Conservation (phyloP, 2,113 vertebrate genomes). For the Bothrops jararaca region DNA sequence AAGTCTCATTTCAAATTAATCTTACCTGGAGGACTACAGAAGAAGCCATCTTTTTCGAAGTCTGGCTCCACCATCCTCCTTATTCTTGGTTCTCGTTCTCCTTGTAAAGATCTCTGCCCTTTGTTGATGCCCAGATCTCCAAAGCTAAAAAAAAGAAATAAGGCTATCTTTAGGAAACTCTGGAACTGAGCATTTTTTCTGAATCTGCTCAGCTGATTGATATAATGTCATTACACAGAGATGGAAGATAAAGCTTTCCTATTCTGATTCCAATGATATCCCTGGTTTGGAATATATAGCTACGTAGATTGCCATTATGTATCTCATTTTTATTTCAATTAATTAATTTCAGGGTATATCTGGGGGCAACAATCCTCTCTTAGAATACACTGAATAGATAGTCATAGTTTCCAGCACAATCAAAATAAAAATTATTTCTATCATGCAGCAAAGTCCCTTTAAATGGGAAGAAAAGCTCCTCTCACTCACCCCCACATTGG, state of each 20-base stretch:
- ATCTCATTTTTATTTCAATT: neutral
- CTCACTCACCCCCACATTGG: neutral
- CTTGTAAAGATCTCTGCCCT: constrained; percentile 46
- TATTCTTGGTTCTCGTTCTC: constrained; percentile 59
- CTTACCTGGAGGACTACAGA: constrained; percentile 88
- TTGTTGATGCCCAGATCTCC: constrained; percentile 50
- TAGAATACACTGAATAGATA: neutral
- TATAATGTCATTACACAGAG: neutral
- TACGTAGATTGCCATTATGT: neutral
- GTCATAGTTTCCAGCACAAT: neutral
- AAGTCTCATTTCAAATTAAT: neutral
- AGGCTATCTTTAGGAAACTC: neutral
- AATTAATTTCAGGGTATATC: neutral
- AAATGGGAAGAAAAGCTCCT: neutral
- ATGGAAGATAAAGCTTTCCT: rapidly evolving
- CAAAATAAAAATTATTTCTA: neutral
- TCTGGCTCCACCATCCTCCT: constrained; percentile 86
- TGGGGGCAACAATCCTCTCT: neutral
- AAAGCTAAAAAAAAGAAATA: constrained; percentile 50
- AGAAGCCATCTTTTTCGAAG: constrained; percentile 78
- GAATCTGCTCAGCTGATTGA: rapidly evolving
- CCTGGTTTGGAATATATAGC: neutral
- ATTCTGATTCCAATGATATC: neutral
- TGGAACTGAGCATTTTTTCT: neutral
- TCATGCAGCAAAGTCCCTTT: neutral